phyloP scores from a whole-genome alignment of 2,113 vertebrate genomes.

The Actenoides hombroni region DNA sequence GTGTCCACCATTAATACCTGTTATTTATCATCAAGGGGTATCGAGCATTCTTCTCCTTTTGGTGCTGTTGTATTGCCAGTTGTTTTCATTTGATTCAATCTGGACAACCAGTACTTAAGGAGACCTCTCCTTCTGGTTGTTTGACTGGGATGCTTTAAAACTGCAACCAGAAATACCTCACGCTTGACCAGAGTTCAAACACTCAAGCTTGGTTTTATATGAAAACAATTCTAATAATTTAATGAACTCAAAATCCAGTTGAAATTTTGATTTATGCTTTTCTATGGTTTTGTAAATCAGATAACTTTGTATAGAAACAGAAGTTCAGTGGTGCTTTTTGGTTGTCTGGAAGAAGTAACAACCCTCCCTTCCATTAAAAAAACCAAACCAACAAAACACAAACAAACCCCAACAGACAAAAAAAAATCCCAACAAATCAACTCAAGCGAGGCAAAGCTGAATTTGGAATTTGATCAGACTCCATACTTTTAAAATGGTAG shows the following conservation, averaged over 20 bases:
- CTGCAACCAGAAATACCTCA: neutral
- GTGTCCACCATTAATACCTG: neutral
- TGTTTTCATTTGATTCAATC: neutral
- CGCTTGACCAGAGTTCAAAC: neutral
- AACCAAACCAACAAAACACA: no score
- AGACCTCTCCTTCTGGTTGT: neutral
- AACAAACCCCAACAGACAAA: neutral
- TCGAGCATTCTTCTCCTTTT: neutral
- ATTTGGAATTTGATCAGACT: neutral
- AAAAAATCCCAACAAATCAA: neutral
- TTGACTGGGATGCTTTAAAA: neutral
- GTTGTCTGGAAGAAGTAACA: neutral
- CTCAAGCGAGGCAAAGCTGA: neutral
- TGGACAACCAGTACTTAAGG: rapidly evolving
- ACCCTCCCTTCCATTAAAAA: rapidly evolving
- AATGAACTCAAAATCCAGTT: neutral
- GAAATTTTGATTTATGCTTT: neutral
- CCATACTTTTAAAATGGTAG: neutral
- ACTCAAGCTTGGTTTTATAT: neutral
- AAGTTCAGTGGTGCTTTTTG: neutral
- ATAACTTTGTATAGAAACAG: neutral
- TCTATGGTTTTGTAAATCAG: neutral
- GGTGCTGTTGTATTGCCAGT: neutral
- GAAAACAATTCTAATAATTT: neutral
- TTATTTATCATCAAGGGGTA: no score